phyloP scores from a whole-genome alignment of 2,797 vertebrate species.

The Scarus forsteni region DNA sequence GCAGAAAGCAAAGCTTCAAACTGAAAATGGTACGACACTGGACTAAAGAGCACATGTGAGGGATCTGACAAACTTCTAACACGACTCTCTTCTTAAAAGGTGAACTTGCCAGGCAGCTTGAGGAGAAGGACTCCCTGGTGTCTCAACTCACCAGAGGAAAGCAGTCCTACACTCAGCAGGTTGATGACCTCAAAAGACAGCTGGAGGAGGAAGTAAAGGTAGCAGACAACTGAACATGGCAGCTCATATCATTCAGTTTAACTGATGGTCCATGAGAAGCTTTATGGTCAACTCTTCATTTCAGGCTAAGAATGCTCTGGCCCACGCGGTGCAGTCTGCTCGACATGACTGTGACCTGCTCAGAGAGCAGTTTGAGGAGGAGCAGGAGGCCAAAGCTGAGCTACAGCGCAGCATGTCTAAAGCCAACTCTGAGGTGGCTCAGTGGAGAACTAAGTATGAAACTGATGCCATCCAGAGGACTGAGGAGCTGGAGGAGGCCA shows the following conservation, averaged over 20 bases:
- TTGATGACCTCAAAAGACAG: slow-evolving; percentile 88
- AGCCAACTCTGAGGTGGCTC: slow-evolving; percentile 88
- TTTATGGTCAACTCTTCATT: background rate
- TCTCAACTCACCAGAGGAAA: slow-evolving; percentile 87
- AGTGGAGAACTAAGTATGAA: slow-evolving; percentile 90
- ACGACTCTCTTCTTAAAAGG: slow-evolving; percentile 61
- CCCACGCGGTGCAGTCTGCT: slow-evolving; percentile 86
- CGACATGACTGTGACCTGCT: slow-evolving; percentile 78
- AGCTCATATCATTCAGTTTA: background rate
- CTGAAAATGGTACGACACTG: slow-evolving; percentile 85
- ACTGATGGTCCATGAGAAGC: background rate
- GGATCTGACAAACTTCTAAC: background rate
- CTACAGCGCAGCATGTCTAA: slow-evolving; percentile 86
- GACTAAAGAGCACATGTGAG: background rate
- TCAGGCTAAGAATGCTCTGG: slow-evolving; percentile 88
- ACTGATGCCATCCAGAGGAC: slow-evolving; percentile 89
- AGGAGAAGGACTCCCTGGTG: slow-evolving; percentile 87
- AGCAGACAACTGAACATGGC: background rate
- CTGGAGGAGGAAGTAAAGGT: slow-evolving; percentile 89
- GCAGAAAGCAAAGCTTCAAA: slow-evolving; percentile 89
- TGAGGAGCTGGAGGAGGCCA: slow-evolving; percentile 87
- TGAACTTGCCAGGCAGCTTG: slow-evolving; percentile 84
- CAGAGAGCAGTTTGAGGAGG: slow-evolving; percentile 87
- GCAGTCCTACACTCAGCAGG: slow-evolving; percentile 85
- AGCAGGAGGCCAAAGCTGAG: slow-evolving; percentile 86